Conservation (phyloP, 2,113 vertebrate species). For the Motacilla alba region DNA sequence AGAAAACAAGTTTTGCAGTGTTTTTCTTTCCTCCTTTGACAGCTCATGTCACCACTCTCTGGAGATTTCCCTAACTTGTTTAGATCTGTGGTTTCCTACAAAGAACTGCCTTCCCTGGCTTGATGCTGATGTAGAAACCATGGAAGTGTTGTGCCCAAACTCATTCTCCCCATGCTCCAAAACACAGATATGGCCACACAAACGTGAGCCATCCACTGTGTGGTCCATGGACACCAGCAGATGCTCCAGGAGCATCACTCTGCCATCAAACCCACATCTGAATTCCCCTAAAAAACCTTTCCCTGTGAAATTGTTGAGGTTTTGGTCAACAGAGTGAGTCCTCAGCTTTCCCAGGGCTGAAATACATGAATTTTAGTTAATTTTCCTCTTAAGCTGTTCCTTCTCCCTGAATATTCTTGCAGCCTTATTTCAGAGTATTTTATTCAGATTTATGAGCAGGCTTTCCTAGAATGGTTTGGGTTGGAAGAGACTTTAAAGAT, state of each 20-base stretch:
- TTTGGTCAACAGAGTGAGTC: background rate
- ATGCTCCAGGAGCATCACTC: background rate
- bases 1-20: background rate
- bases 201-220: rapidly evolving
- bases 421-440: background rate
- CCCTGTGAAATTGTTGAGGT: background rate
- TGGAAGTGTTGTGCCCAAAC: background rate
- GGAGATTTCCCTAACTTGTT: background rate
- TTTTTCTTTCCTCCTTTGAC: background rate
- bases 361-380: background rate
- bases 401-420: background rate
- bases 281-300: background rate
- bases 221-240: background rate
- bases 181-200: rapidly evolving
- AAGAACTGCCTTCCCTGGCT: background rate
- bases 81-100: background rate
- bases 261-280: background rate
- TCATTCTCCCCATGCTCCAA: rapidly evolving
- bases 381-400: background rate
- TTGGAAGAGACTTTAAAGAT: background rate
- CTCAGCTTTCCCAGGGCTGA: background rate
- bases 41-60: background rate
- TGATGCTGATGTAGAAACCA: rapidly evolving
- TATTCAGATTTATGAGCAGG: background rate
- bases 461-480: background rate